Evolutionary conservation across 2,888 invertebrate genomes (phyloP).

Genomic region (Gisinianus flammeolus): DNA sequence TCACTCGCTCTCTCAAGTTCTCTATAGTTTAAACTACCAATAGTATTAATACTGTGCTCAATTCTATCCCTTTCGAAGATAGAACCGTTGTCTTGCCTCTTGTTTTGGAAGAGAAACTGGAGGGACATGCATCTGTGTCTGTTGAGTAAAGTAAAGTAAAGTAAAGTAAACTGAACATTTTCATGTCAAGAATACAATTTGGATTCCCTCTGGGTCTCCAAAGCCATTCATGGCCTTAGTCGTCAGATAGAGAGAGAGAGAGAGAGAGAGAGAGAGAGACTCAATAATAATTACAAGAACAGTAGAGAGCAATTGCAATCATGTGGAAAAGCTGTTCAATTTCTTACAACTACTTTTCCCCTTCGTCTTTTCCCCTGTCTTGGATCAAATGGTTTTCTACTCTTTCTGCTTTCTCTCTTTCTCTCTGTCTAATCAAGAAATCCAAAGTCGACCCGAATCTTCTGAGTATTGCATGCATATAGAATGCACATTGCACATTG

Average conservation of each 20-base stretch:
- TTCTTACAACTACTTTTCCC: slow-evolving; percentile 5
- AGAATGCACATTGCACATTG: too few species aligned
- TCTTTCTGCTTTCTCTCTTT: neutral
- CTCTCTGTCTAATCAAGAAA: neutral
- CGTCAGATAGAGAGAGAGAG: neutral
- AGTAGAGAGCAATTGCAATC: slow-evolving; percentile 12
- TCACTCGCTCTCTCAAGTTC: neutral
- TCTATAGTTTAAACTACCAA: neutral
- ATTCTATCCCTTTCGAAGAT: neutral
- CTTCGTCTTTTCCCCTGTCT: slow-evolving; percentile 6
- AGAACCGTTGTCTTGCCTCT: neutral
- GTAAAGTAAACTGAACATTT: neutral
- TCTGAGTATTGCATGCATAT: too few species aligned
- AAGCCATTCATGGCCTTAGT: neutral
- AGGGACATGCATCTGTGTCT: neutral
- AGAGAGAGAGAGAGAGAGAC: neutral
- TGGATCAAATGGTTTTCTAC: neutral
- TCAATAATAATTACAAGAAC: slow-evolving; percentile 10
- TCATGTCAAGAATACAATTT: slow-evolving; percentile 25
- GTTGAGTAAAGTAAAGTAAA: neutral
- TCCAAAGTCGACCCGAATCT: too few species aligned
- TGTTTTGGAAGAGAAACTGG: neutral
- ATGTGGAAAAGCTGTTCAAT: slow-evolving; percentile 26
- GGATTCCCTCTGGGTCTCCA: neutral
- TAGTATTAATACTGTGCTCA: neutral